phyloP scores from a whole-genome alignment of 2,888 invertebrate species.

The Strigamia crassipes region DNA sequence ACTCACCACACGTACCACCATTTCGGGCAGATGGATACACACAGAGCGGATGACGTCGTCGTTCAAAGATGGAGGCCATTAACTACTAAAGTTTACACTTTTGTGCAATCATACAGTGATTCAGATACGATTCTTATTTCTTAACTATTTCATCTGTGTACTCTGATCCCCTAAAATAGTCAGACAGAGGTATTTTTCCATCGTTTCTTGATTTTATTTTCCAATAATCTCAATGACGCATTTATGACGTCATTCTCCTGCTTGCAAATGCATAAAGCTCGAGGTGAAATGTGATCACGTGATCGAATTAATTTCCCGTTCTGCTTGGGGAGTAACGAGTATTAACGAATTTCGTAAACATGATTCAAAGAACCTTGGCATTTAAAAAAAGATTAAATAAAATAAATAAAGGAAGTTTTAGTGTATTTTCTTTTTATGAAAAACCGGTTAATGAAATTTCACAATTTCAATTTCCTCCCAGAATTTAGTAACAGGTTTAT shows the following conservation, averaged over 20 bases:
- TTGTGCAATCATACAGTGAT: neutral
- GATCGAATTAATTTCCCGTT: too few species aligned
- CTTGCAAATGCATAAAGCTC: neutral
- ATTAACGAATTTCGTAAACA: too few species aligned
- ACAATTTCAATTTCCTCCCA: too few species aligned
- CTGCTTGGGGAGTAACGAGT: too few species aligned
- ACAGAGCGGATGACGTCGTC: neutral
- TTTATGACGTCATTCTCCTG: neutral
- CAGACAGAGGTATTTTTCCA: neutral
- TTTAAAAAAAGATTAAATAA: too few species aligned
- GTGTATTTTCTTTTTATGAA: too few species aligned
- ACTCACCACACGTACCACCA: neutral
- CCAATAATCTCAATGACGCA: neutral
- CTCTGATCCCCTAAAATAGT: neutral
- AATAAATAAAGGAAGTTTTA: too few species aligned
- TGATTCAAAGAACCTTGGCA: too few species aligned
- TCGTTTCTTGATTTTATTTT: neutral
- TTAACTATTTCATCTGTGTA: neutral
- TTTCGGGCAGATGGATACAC: neutral
- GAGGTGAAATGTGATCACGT: neutral
- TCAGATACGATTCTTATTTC: neutral
- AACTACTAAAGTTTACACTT: neutral
- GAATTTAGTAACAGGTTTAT: too few species aligned
- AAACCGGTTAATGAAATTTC: too few species aligned
- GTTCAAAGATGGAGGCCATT: neutral